phyloP scores from a whole-genome alignment of 2,113 vertebrate genomes.

The Myotis davidii region DNA sequence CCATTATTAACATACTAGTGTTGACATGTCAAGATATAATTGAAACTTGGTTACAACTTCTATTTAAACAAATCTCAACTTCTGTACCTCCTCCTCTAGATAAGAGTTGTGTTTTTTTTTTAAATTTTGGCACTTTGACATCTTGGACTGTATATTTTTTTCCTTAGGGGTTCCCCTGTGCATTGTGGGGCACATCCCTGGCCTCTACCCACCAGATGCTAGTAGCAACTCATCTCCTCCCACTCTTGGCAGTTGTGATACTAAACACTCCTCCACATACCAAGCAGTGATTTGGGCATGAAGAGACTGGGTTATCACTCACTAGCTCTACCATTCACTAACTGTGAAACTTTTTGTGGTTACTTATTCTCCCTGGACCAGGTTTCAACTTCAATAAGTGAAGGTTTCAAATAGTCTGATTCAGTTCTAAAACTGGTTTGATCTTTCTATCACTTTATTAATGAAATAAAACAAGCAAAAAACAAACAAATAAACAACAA shows the following conservation, averaged over 20 bases:
- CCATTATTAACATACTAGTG: slow-evolving; percentile 36
- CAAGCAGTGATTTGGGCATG: neutral
- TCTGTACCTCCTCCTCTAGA: neutral
- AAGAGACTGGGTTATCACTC: neutral
- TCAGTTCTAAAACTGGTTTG: neutral
- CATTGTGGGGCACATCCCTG: neutral
- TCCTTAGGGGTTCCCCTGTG: neutral
- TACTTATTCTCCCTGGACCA: neutral
- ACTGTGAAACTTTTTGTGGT: neutral
- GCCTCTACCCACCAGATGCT: neutral
- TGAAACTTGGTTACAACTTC: slow-evolving; percentile 36
- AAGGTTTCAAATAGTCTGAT: neutral
- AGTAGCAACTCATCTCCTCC: neutral
- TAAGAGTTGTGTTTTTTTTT: neutral
- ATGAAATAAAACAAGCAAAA: neutral
- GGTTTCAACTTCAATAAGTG: neutral
- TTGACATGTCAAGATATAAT: slow-evolving; percentile 55
- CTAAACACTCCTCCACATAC: neutral
- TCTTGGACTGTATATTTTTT: neutral
- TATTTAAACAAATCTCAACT: slow-evolving; percentile 4
- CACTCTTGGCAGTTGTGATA: neutral
- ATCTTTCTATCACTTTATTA: neutral
- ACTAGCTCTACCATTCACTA: neutral
- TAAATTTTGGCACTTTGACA: neutral
- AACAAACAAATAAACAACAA: too few relatives aligned